Evolutionary conservation across 1,140 invertebrate species (phyloP).

Genomic region (Leptinotarsa lineolata): DNA sequence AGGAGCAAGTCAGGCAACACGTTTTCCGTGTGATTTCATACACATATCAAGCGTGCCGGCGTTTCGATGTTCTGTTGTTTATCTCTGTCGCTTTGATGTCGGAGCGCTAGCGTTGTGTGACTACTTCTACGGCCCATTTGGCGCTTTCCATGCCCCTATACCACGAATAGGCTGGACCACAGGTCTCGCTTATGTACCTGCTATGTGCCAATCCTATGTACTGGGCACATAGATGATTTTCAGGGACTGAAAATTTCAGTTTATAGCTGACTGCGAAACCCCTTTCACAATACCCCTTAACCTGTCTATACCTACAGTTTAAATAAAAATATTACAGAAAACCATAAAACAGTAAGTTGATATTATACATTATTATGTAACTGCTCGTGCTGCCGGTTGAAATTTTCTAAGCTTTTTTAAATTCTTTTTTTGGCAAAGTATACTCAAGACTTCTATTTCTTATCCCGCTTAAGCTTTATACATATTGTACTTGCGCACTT

Average conservation of each 20-base stretch:
- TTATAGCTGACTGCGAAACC: constrained; percentile 56
- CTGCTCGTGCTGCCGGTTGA: neutral
- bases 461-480: neutral
- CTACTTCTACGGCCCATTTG: constrained; percentile 30
- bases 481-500: neutral
- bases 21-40: constrained; percentile 31
- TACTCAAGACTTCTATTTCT: neutral
- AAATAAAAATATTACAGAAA: constrained; percentile 28
- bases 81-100: constrained; percentile 13
- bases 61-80: constrained; percentile 23
- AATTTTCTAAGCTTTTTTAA: neutral
- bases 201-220: constrained; percentile 45
- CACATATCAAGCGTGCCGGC: constrained; percentile 28
- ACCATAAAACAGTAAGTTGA: constrained; percentile 23
- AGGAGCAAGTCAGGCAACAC: constrained; percentile 28
- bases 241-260: constrained; percentile 53
- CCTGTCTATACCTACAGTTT: constrained; percentile 57
- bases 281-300: constrained; percentile 54
- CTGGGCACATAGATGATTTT: constrained; percentile 40
- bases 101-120: constrained; percentile 29
- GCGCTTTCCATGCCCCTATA: constrained; percentile 22
- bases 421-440: neutral
- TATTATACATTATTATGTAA: neutral
- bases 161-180: constrained; percentile 35
- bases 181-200: constrained; percentile 44